Conservation (phyloP, 2,888 invertebrate species). For the Parapristionchus giblindavisi region DNA sequence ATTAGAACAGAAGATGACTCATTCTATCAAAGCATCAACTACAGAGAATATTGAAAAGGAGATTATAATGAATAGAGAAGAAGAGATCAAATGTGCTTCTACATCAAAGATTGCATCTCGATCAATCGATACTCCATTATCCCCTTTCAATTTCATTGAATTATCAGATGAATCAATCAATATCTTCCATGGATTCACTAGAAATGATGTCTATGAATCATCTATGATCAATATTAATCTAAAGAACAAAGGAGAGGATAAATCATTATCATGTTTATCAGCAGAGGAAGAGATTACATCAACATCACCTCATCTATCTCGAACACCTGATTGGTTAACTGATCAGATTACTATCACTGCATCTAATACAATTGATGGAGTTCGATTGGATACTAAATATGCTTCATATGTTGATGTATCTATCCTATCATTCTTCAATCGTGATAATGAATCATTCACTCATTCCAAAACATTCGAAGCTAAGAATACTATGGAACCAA, state of each 20-base stretch:
- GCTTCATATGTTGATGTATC: not conserved
- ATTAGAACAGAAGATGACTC: conserved; percentile 28
- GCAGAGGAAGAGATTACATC: conserved; percentile 55
- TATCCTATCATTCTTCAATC: conserved; percentile 9
- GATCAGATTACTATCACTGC: not conserved
- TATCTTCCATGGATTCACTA: conserved; percentile 52
- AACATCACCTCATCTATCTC: conserved; percentile 50
- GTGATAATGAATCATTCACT: not conserved
- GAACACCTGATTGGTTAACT: conserved; percentile 35
- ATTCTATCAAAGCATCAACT: conserved; percentile 32
- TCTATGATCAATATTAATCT: conserved; percentile 39
- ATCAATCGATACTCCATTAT: conserved; percentile 39
- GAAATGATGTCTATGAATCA: conserved; percentile 46
- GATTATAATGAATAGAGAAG: not conserved
- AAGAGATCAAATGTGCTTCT: not conserved
- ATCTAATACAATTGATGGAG: conserved; percentile 15
- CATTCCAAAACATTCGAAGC: conserved; percentile 41
- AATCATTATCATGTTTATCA: conserved; percentile 49
- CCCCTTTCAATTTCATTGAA: conserved; percentile 47
- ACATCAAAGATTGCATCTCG: conserved; percentile 7
- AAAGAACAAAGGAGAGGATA: conserved; percentile 45
- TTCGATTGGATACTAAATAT: conserved; percentile 12
- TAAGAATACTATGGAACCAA: conserved; percentile 43
- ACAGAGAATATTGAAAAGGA: conserved; percentile 14
- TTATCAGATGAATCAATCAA: conserved; percentile 49